Evolutionary conservation across 1,140 invertebrate genomes (phyloP), one percentile per base, ranked within the genome.

Genomic region (Zaprionus davidi): DNA sequence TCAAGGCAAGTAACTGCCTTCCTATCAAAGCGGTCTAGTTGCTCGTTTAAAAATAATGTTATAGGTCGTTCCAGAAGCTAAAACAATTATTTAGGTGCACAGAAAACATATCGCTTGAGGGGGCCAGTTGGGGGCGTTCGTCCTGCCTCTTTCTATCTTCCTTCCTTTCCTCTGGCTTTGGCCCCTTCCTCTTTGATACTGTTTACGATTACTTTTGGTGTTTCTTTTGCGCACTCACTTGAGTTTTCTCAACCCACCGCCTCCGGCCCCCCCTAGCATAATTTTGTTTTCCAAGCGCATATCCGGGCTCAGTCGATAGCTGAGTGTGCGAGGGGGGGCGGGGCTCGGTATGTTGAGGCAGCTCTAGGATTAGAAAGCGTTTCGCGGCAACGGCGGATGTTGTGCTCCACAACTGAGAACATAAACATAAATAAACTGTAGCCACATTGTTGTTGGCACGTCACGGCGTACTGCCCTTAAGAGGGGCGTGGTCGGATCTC

Each of bases 271-370:
- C 59, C 38, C 38, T 5, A 64, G 67, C 53, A 63, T 58, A 71
- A 75, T 71, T 83, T 84, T 65, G 78, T 51, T 84, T 84, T 84
- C 78, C 77, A 84, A 56, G 81, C 81, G 81, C 77, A 83, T 84
- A 84, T 83, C 77, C 81, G 77, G 77, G 49, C 58, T 68, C 76
- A 64, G 71, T 76, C 53, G 69, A 51, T 20, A 22, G 59, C 17
- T 22, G 51, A 41, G 31, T 15, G 24, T 17, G 56, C 28, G 20
- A 5, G 15, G 15, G 20, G 17, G 60, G 17, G 11, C 15, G 31
- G 9, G 5, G 24, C 12, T 12, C 5, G 1, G 26, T 20, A 59
- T 31, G 28, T 31, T 31, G 28, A 31, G 64, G 20, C 46, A 51
- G 49, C 28, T 36, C 6, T 5, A 38, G 66, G 59, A 85, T 74